A percentile compares a stretch with the other conserved stretches of the same genome.
Evolutionary conservation across 2,888 invertebrate genomes (phyloP).

Genomic region (Nephrocerus scutellatus): DNA sequence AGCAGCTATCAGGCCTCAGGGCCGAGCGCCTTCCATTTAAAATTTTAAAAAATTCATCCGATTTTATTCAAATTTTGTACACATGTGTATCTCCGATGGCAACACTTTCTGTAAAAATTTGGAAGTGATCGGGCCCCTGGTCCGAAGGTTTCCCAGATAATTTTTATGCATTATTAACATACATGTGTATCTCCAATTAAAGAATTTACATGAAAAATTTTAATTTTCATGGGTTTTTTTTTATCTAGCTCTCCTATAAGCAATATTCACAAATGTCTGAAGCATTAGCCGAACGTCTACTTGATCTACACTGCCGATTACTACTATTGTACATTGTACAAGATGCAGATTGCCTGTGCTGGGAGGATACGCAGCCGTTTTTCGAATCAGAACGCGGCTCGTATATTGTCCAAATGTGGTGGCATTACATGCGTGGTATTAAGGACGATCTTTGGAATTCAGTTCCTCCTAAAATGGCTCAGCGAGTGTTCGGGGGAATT

Average conservation of each 20-base stretch:
- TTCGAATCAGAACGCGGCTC: slow-evolving; percentile 71
- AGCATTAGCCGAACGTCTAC: slow-evolving; percentile 71
- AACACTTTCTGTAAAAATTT: no score
- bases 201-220: no score
- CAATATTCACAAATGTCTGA: slow-evolving; percentile 77
- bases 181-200: no score
- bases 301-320: slow-evolving; percentile 73
- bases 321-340: slow-evolving; percentile 73
- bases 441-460: slow-evolving; percentile 78
- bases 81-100: no score
- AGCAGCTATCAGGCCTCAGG: no score
- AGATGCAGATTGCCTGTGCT: slow-evolving; percentile 71
- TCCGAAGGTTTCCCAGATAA: no score
- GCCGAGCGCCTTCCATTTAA: no score
- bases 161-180: no score
- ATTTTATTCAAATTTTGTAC: no score
- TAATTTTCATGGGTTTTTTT: no score
- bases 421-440: slow-evolving; percentile 75
- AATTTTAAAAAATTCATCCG: no score
- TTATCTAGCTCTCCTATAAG: slow-evolving; percentile 58
- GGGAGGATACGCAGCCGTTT: slow-evolving; percentile 60
- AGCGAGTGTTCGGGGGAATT: slow-evolving; percentile 77
- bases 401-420: slow-evolving; percentile 81
- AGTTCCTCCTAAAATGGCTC: slow-evolving; percentile 83
- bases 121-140: no score